phyloP scores from a whole-genome alignment of 2,888 invertebrate genomes.

The Drosophila yooni region DNA sequence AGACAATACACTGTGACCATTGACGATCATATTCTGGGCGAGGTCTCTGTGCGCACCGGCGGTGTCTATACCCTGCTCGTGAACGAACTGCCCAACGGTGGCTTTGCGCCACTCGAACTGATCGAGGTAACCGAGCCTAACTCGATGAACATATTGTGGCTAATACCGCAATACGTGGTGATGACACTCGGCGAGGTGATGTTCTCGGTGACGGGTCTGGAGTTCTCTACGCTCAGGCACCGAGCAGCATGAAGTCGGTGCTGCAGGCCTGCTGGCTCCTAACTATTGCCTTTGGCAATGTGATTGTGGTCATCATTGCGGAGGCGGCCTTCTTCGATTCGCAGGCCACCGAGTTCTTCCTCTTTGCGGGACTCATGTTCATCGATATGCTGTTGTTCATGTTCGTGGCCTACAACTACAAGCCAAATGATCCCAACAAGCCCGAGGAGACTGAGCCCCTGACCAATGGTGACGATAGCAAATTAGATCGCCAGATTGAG shows the following conservation, averaged over 20 bases:
- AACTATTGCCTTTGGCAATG: constrained; percentile 96
- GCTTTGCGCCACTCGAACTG: constrained; percentile 18
- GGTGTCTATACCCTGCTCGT: constrained; percentile 84
- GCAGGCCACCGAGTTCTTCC: constrained; percentile 94
- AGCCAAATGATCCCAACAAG: constrained; percentile 82
- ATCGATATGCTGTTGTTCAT: constrained; percentile 93
- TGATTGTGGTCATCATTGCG: constrained; percentile 95
- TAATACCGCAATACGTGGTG: constrained; percentile 89
- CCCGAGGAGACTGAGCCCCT: constrained; percentile 60
- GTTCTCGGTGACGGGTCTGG: constrained; percentile 90
- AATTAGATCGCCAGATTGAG: constrained; percentile 17
- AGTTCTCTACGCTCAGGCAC: constrained; percentile 90
- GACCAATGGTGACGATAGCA: constrained; percentile 29
- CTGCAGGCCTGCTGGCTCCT: constrained; percentile 96
- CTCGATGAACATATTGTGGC: constrained; percentile 87
- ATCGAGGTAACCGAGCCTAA: constrained; percentile 84
- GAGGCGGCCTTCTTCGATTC: constrained; percentile 90
- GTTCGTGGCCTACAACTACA: constrained; percentile 92
- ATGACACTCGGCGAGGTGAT: constrained; percentile 88
- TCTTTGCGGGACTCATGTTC: constrained; percentile 95
- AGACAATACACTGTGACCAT: constrained; percentile 66
- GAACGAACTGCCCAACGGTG: constrained; percentile 16
- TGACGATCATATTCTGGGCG: constrained; percentile 30
- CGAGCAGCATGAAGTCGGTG: constrained; percentile 95
- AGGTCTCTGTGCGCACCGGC: constrained; percentile 74